Base-by-base conservation (phyloP, 2,797 vertebrate genomes). In the Cyclura pinguis region DNA sequence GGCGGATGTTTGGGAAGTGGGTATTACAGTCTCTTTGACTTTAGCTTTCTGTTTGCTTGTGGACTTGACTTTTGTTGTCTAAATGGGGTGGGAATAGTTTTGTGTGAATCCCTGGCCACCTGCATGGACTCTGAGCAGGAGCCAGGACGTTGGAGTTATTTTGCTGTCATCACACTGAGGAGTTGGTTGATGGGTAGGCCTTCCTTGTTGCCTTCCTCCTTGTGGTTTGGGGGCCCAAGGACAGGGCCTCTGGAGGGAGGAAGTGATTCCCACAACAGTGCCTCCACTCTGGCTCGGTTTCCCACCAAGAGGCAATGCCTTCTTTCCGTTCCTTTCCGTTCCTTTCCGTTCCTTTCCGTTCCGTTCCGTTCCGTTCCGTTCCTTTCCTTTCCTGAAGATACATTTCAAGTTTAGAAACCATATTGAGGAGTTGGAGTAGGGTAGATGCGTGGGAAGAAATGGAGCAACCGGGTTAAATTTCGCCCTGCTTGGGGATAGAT, bases 301-400 rank as follows among this genome's bases (percentile, higher is more conserved):
- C 91, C 74, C 80, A 62, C 24, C 47, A 64, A 85, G 27, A 91
- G 73, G 89, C 89, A 86, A 89, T 88, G 52, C 69, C 55, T 86
- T 18, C 22, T 32, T 32, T 10, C n/a, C n/a, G n/a, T n/a, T n/a
- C n/a, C n/a, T n/a, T n/a, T n/a, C n/a, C n/a, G n/a, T n/a, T 89
- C 90, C 85, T 74, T 85, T 81, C 38, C 87, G 29, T 73, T n/a
- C 14, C 3, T 12, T n/a, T n/a, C n/a, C n/a, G n/a, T n/a, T n/a
- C n/a, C n/a, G n/a, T n/a, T n/a, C n/a, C n/a, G n/a, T n/a, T n/a
- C n/a, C n/a, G n/a, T n/a, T n/a, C n/a, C n/a, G n/a, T n/a, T 89
- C 90, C 85, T 74, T 85, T 81, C 38, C 87, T n/a, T 73, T n/a
- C 14, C 3, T 12, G n/a, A 74, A 77, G 38, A 77, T 74, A 88